Evolutionary conservation across 2,797 vertebrate genomes (phyloP).

Genomic region (Prunella strophiata): DNA sequence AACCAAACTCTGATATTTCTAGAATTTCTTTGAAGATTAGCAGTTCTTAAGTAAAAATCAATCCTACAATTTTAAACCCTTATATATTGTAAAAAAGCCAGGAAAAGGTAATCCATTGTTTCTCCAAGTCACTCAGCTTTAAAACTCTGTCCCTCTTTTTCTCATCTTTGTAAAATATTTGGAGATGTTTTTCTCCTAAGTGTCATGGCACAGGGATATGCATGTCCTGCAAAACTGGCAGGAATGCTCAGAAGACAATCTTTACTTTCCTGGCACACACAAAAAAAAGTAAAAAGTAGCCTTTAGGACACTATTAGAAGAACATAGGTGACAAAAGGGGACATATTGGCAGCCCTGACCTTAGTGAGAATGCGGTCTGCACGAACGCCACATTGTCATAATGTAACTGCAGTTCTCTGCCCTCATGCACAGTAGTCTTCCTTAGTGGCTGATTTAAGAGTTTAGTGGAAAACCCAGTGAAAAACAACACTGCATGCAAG

Average conservation of each 20-base stretch:
- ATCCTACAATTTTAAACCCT: not conserved
- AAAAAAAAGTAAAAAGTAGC: no score
- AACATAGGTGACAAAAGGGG: not conserved
- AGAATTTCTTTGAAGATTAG: not conserved
- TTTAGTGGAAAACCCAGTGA: constrained; percentile 34
- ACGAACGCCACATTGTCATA: not conserved
- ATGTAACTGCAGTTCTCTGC: not conserved
- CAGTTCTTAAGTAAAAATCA: not conserved
- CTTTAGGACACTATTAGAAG: not conserved
- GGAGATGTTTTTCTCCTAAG: not conserved
- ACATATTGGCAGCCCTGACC: not conserved
- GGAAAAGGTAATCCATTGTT: not conserved
- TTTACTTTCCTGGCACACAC: not conserved
- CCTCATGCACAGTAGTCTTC: not conserved
- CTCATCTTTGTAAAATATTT: not conserved
- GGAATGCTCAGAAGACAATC: not conserved
- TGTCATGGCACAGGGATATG: accelerated
- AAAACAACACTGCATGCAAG: constrained; percentile 34
- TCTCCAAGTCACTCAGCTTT: not conserved
- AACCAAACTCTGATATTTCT: not conserved
- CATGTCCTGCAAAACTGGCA: not conserved
- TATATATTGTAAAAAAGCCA: not conserved
- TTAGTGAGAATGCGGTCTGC: not conserved
- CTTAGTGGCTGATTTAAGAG: not conserved
- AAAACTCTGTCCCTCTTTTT: not conserved